Evolutionary conservation across 2,888 invertebrate genomes (phyloP).

Genomic region (Cheilosia vulpina): DNA sequence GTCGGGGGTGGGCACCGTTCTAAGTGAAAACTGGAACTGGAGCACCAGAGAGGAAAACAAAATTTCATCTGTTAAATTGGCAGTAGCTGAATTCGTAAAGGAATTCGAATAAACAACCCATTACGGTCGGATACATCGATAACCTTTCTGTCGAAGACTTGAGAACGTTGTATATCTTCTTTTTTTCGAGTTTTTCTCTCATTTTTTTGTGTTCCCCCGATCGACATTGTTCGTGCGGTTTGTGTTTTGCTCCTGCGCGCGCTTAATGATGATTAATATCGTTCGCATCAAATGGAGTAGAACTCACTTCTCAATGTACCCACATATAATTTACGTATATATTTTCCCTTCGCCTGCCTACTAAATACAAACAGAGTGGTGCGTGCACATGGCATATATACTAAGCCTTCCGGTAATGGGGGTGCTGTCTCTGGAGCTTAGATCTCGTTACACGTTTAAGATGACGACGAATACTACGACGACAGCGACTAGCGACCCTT

Average conservation of each 20-base stretch:
- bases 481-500: constrained; percentile 51
- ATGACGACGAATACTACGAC: constrained; percentile 5
- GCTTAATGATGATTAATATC: constrained; percentile 72
- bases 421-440: constrained; percentile 57
- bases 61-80: constrained; percentile 57
- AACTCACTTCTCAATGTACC: constrained; percentile 56
- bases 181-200: neutral
- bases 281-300: constrained; percentile 72
- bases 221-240: constrained; percentile 35
- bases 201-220: neutral
- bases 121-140: constrained; percentile 65
- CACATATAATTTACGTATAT: constrained; percentile 28
- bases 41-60: constrained; percentile 30
- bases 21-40: constrained; percentile 41
- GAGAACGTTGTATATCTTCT: constrained; percentile 1
- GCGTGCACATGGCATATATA: constrained; percentile 2
- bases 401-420: constrained; percentile 70
- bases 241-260: constrained; percentile 43
- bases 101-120: constrained; percentile 60
- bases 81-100: constrained; percentile 32
- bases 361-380: constrained; percentile 11
- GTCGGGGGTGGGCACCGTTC: neutral
- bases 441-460: constrained; percentile 46
- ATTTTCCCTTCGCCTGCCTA: constrained; percentile 32
- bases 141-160: constrained; percentile 47